These are phyloP conservation scores for Turritopsis rubra DNA, from an alignment of 30 jellyfish, hydroid and myxozoan species.

Conservation along the genomic window DNA sequence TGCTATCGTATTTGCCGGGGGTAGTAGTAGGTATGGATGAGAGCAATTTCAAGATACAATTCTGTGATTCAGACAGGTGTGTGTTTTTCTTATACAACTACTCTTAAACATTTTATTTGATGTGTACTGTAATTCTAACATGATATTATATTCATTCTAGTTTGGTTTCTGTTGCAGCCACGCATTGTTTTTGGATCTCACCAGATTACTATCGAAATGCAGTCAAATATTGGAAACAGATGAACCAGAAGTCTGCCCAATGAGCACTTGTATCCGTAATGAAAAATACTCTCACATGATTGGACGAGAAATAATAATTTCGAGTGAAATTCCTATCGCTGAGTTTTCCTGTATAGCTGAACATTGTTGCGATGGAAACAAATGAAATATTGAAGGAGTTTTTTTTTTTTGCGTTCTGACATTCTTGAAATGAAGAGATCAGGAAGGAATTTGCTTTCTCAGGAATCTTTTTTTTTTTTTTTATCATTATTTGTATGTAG, in stretches of 20 bases:
- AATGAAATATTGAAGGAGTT: background rate
- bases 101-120: too few species aligned
- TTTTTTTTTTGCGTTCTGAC: background rate
- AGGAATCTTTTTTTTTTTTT: too few species aligned
- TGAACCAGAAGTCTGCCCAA: slow-evolving; percentile 3
- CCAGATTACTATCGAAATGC: slow-evolving; percentile 48
- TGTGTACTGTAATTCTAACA: background rate
- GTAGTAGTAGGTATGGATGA: slow-evolving; percentile 28
- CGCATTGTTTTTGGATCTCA: slow-evolving; percentile 78
- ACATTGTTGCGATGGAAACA: too few species aligned
- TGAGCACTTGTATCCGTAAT: too few species aligned
- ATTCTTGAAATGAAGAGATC: too few species aligned
- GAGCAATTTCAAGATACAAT: slow-evolving; percentile 34
- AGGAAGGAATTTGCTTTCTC: background rate
- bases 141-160: slow-evolving; percentile 24
- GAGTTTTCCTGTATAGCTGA: too few species aligned
- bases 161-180: slow-evolving; percentile 46
- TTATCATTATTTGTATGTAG: background rate
- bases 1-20: slow-evolving; percentile 56
- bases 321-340: too few species aligned
- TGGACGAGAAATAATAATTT: background rate
- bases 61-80: slow-evolving; percentile 36
- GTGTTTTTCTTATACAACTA: too few species aligned
- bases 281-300: background rate
- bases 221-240: slow-evolving; percentile 28